Percentiles rank a stretch among this genome's conserved stretches.
These are phyloP conservation scores for Grammomys surdaster DNA, from an alignment of 2,113 vertebrate species.

Conservation along the genomic window DNA sequence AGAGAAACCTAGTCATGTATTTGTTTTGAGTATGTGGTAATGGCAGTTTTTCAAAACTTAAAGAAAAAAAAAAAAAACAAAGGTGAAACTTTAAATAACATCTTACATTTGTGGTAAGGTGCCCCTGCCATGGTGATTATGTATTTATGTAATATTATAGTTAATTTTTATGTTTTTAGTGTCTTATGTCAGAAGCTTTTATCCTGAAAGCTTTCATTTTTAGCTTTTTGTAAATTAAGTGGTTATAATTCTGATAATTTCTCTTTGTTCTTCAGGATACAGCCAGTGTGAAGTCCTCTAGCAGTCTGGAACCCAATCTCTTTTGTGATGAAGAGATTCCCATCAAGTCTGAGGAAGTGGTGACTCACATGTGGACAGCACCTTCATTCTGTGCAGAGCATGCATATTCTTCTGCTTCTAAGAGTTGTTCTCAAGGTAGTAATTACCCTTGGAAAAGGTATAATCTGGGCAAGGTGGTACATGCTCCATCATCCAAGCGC, in stretches of 20 bases:
- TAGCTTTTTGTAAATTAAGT: neutral
- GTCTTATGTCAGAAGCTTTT: neutral
- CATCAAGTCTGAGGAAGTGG: conserved; percentile 99
- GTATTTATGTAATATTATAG: conserved; percentile 7
- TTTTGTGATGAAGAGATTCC: conserved; percentile 99
- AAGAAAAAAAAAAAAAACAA: neutral
- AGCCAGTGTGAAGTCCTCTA: conserved; percentile 96
- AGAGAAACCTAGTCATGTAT: neutral
- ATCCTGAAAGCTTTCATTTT: conserved; percentile 17
- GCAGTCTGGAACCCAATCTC: conserved; percentile 92
- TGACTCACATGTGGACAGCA: conserved; percentile 98
- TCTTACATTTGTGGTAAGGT: neutral
- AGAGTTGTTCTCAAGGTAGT: conserved; percentile 97
- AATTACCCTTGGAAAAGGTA: conserved; percentile 57
- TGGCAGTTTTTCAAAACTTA: conserved; percentile 35
- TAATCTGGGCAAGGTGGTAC: neutral
- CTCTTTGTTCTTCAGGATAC: conserved; percentile 90
- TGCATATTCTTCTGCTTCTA: conserved; percentile 98
- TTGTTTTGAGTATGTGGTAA: conserved; percentile 5
- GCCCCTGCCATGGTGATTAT: neutral
- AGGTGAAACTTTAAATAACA: neutral
- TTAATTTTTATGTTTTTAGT: conserved; percentile 56
- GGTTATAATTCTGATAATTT: conserved; percentile 11
- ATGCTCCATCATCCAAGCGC: neutral
- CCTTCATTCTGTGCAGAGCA: conserved; percentile 98